Evolutionary conservation across 2,888 invertebrate genomes (phyloP).

Genomic region (Brassicogethes aeneus): DNA sequence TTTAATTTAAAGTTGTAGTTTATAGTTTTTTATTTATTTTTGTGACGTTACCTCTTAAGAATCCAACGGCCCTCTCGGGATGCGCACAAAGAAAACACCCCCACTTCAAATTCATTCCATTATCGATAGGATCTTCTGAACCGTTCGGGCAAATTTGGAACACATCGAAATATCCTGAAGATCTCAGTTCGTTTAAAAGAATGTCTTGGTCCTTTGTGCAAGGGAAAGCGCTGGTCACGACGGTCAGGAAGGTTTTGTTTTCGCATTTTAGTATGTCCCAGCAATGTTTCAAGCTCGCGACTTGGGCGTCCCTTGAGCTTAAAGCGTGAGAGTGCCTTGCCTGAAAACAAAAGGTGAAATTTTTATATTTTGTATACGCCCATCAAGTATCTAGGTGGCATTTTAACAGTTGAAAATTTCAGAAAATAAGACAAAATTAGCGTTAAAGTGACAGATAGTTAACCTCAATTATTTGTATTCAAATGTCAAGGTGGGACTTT

Average conservation of each 20-base stretch:
- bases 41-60: conserved; percentile 62
- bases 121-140: conserved; percentile 39
- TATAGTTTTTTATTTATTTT: too few species aligned
- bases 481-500: too few species aligned
- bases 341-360: conserved; percentile 21
- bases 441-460: too few species aligned
- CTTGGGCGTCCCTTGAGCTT: conserved; percentile 71
- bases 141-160: conserved; percentile 63
- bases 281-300: conserved; percentile 79
- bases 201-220: conserved; percentile 84
- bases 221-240: conserved; percentile 92
- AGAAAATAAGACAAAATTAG: too few species aligned
- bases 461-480: too few species aligned
- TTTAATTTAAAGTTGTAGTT: too few species aligned
- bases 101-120: conserved; percentile 58
- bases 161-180: conserved; percentile 85
- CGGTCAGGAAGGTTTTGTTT: conserved; percentile 78
- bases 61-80: conserved; percentile 81
- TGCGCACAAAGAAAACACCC: conserved; percentile 91
- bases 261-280: conserved; percentile 93
- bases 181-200: conserved; percentile 74
- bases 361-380: too few species aligned
- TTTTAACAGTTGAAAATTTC: too few species aligned
- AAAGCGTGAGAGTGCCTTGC: conserved; percentile 61
- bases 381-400: too few species aligned